Evolutionary conservation across 2,797 vertebrate genomes (phyloP), one percentile per base, ranked within the genome.

Genomic region (Tamandua tetradactyla): DNA sequence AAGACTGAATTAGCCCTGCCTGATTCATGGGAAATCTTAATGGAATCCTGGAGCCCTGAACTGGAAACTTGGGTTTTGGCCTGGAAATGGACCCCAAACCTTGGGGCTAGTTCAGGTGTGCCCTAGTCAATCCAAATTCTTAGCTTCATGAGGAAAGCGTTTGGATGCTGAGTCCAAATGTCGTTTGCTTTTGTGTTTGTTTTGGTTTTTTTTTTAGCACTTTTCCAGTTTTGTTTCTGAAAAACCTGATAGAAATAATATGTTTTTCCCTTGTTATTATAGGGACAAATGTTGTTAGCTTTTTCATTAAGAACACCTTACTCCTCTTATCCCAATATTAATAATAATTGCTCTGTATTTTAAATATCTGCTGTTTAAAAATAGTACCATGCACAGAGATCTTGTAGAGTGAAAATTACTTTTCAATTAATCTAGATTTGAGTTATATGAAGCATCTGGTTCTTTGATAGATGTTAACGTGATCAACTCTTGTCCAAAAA

Each of bases 21-120:
- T 94, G 96, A 97, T 96, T 97, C 95, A 94, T 4, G 7, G 78
- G 83, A 95, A 96, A 75, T 74, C 92, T 95, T 97, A 97, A 97
- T 97, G 92, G 95, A 96, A 97, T 97, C 83, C 6, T 4, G 88
- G 94, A 96, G 97, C 96, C 94, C 83, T 97, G 97, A 97, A 97
- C 97, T 97, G 97, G 97, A 97, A 97, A 97, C 93, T 71, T 91
- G 52, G 96, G 96, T 95, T 97, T 94, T 96, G 97, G 96, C 97
- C 97, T 97, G 96, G 97, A 97, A 97, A 97, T 89, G 86, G 95
- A 97, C 97, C 95, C 90, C 69, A 96, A 97, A 96, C 96, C 96
- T 97, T 94, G 76, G 52, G 97, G 97, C 93, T 91, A 96, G 74
- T 94, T 88, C 92, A 97, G 95, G 96, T 96, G 90, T 95, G 88